Conservation (phyloP, 2,797 vertebrate genomes). For the Philypnodon macrostomus region DNA sequence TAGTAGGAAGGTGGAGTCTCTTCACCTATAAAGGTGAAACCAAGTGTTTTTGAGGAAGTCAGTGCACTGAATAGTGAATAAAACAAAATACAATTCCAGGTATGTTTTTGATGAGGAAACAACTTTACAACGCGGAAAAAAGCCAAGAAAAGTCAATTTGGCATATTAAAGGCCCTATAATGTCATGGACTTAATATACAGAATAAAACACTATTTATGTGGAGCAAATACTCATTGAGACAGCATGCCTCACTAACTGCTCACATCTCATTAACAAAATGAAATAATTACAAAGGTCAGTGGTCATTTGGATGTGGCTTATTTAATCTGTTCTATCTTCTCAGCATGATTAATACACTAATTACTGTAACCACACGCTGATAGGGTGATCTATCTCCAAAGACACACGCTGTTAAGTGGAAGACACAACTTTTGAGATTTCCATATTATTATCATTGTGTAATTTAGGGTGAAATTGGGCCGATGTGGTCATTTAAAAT, state of each 20-base stretch:
- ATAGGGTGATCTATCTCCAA: constrained; percentile 32
- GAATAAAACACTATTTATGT: constrained; percentile 71
- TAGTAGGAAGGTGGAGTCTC: too few relatives aligned
- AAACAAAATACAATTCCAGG: too few relatives aligned
- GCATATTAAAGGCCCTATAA: constrained; percentile 55
- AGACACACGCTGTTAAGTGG: constrained; percentile 17
- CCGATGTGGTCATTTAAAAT: constrained; percentile 1
- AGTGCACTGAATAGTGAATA: too few relatives aligned
- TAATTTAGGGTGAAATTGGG: constrained; percentile 10
- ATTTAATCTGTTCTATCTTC: constrained; percentile 55
- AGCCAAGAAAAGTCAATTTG: too few relatives aligned
- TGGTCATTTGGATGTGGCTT: constrained; percentile 46
- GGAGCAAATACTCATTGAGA: constrained; percentile 40
- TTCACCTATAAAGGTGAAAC: too few relatives aligned
- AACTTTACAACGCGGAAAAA: too few relatives aligned
- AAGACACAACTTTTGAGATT: constrained; percentile 12
- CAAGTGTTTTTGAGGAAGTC: too few relatives aligned
- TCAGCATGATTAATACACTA: constrained; percentile 62
- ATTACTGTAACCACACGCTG: constrained; percentile 46
- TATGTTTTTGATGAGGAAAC: too few relatives aligned
- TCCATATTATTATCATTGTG: neutral
- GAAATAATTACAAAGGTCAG: constrained; percentile 61
- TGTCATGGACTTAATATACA: constrained; percentile 64
- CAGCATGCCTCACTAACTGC: constrained; percentile 37
- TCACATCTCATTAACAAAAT: constrained; percentile 46